A percentile compares a stretch with the other conserved stretches of the same genome.
Evolutionary conservation across 2,113 vertebrate genomes (phyloP).

Genomic region (Antechinus flavipes): DNA sequence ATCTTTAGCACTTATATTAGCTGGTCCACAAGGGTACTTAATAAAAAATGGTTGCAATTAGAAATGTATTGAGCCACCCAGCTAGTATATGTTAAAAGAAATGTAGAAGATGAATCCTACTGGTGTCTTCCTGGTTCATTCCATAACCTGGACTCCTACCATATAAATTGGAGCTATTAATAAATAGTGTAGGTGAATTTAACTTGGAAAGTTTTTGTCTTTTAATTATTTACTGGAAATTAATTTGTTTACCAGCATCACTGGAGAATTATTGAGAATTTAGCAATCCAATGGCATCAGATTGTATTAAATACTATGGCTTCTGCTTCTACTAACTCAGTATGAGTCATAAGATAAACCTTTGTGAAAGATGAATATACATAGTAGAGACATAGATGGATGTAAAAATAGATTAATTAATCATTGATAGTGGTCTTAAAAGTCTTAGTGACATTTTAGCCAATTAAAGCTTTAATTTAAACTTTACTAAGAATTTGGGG

Average conservation of each 20-base stretch:
- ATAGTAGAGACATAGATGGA: too few relatives aligned
- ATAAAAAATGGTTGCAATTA: too few relatives aligned
- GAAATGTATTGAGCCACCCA: too few relatives aligned
- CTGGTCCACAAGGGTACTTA: too few relatives aligned
- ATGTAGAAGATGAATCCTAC: too few relatives aligned
- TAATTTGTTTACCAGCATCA: background rate
- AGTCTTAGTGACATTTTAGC: background rate
- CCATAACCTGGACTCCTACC: too few relatives aligned
- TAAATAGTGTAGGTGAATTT: background rate
- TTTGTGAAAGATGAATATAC: too few relatives aligned
- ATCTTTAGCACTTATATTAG: too few relatives aligned
- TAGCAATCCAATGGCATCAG: constrained; percentile 26
- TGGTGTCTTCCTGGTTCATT: too few relatives aligned
- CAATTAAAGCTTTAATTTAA: background rate
- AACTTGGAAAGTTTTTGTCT: background rate
- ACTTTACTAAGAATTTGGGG: background rate
- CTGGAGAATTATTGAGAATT: constrained; percentile 32
- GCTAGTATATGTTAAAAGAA: too few relatives aligned
- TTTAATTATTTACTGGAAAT: background rate
- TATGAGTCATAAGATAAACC: background rate
- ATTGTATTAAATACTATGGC: constrained; percentile 52
- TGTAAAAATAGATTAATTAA: too few relatives aligned
- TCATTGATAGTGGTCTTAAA: background rate
- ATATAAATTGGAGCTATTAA: too few relatives aligned
- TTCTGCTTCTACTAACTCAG: constrained; percentile 24